phyloP scores from a whole-genome alignment of 2,113 vertebrate species.

The Penelope pileata region DNA sequence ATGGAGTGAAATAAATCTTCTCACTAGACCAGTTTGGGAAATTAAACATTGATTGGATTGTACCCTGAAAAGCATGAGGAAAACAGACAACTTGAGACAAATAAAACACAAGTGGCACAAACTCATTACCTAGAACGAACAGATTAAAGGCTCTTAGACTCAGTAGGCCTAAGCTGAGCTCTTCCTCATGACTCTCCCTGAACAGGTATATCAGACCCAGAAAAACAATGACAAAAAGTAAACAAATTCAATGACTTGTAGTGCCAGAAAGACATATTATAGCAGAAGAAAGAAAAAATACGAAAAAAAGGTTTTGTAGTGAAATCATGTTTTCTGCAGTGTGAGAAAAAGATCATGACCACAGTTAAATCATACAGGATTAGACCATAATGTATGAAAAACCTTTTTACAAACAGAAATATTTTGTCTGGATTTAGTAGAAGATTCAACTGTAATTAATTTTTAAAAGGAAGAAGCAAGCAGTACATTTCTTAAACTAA shows the following conservation, averaged over 20 bases:
- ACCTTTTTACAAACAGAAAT: constrained; percentile 23
- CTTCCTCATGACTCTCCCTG: not conserved
- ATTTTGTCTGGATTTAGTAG: constrained; percentile 11
- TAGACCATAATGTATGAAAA: constrained; percentile 20
- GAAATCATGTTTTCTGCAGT: constrained; percentile 26
- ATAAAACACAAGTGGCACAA: constrained; percentile 10
- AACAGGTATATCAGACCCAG: not conserved
- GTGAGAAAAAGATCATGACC: not conserved
- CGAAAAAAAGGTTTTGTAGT: not conserved
- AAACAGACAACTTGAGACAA: constrained; percentile 18
- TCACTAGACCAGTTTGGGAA: constrained; percentile 39
- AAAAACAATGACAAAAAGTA: constrained; percentile 1
- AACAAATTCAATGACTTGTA: not conserved
- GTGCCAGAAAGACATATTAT: not conserved
- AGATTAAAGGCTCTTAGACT: constrained; percentile 33
- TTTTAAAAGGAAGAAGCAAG: constrained; percentile 44
- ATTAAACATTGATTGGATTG: constrained; percentile 56
- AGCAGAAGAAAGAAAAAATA: not conserved
- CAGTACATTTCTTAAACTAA: constrained; percentile 43
- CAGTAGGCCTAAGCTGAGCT: not conserved
- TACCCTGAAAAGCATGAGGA: constrained; percentile 35
- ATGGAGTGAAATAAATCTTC: constrained; percentile 40
- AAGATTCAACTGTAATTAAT: constrained; percentile 38
- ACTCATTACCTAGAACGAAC: not conserved
- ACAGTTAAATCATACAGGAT: not conserved